These are phyloP conservation scores for Tonatia bakeri DNA, from an alignment of 2,113 vertebrate genomes.

Conservation along the genomic window DNA sequence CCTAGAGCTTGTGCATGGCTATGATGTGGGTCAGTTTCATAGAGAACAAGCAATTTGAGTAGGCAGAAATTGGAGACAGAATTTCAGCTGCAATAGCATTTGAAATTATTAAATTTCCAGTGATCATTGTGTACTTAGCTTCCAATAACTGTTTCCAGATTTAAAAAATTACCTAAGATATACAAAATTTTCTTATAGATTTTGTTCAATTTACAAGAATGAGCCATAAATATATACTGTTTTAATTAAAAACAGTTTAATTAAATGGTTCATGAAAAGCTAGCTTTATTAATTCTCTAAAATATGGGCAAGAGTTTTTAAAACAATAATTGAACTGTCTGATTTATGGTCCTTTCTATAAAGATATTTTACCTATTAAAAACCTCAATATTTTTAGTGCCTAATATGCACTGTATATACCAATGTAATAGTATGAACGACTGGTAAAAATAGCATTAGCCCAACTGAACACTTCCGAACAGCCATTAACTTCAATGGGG, in stretches of 20 bases:
- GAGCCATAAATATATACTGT: neutral
- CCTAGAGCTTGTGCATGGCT: neutral
- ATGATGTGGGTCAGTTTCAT: neutral
- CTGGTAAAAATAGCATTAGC: neutral
- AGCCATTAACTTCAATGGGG: neutral
- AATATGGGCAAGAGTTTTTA: slow-evolving; percentile 26
- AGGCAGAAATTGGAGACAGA: neutral
- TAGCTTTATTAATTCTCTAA: slow-evolving; percentile 25
- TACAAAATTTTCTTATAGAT: neutral
- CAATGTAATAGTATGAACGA: neutral
- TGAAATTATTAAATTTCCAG: slow-evolving; percentile 23
- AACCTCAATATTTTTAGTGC: neutral
- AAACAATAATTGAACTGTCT: neutral
- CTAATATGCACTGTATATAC: neutral
- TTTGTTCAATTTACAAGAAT: neutral
- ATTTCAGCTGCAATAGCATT: neutral
- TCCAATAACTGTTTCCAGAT: neutral
- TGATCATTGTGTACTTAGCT: neutral
- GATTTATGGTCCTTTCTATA: neutral
- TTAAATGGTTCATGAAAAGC: neutral
- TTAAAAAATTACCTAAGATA: slow-evolving; percentile 19
- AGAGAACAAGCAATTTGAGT: neutral
- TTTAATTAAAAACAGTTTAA: slow-evolving; percentile 7
- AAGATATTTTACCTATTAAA: neutral
- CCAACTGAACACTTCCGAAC: neutral